These are phyloP conservation scores for Lepus timidus DNA, from an alignment of 2,113 vertebrate genomes.

Conservation along the genomic window DNA sequence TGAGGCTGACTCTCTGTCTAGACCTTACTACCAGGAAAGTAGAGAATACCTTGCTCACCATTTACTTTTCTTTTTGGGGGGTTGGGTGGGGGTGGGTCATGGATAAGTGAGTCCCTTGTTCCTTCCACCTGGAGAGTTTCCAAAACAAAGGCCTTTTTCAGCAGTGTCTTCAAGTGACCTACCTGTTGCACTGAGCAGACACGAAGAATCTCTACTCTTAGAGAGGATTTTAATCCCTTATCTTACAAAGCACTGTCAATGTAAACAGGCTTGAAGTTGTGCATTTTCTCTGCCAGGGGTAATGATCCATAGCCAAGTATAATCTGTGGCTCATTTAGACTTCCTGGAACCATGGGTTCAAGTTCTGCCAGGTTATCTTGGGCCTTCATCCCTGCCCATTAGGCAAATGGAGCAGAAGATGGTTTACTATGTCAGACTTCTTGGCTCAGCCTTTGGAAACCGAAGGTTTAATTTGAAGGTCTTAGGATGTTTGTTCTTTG, in stretches of 20 bases:
- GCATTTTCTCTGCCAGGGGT: background rate
- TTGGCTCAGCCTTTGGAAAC: constrained; percentile 61
- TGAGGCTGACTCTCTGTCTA: constrained; percentile 24
- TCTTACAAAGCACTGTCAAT: constrained; percentile 54
- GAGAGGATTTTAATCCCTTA: constrained; percentile 56
- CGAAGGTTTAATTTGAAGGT: constrained; percentile 38
- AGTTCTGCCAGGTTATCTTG: constrained; percentile 57
- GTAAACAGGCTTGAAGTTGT: constrained; percentile 44
- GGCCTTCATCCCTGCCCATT: constrained; percentile 54
- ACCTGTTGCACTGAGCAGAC: constrained; percentile 32
- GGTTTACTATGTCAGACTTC: background rate
- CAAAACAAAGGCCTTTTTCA: constrained; percentile 62
- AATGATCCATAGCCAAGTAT: constrained; percentile 27
- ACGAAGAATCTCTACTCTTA: constrained; percentile 8
- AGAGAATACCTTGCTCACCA: background rate
- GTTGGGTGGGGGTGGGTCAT: background rate
- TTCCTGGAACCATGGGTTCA: constrained; percentile 73
- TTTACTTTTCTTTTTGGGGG: background rate
- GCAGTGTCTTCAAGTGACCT: background rate
- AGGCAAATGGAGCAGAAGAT: constrained; percentile 54
- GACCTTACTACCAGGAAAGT: background rate
- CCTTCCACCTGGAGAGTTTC: background rate
- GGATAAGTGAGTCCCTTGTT: constrained; percentile 48
- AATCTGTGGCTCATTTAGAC: constrained; percentile 61
- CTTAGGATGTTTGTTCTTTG: constrained; percentile 24